Percentiles rank a stretch among this genome's conserved stretches.
These are phyloP conservation scores for Aradus depressus DNA, from an alignment of 2,888 invertebrate species.

Conservation along the genomic window DNA sequence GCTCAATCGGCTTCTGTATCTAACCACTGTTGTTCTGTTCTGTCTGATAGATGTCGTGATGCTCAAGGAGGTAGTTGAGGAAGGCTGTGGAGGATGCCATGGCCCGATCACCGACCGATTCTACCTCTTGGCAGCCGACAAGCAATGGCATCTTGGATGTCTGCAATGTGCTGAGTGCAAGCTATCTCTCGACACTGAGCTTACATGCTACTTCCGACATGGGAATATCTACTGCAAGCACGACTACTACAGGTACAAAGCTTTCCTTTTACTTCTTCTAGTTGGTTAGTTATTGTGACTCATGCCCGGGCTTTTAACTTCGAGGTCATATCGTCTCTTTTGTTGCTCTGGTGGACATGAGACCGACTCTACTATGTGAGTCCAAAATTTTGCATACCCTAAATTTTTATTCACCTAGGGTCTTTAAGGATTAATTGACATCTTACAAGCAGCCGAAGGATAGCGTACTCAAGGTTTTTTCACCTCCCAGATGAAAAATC, in stretches of 20 bases:
- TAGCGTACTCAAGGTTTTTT: no score
- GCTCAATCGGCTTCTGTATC: neutral
- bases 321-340: no score
- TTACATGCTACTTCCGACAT: conserved; percentile 80
- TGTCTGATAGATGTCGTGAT: conserved; percentile 21
- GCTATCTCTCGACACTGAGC: conserved; percentile 68
- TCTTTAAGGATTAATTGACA: no score
- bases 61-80: conserved; percentile 33
- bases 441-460: no score
- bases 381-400: no score
- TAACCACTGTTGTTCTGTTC: neutral
- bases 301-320: no score
- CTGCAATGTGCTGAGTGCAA: conserved; percentile 77
- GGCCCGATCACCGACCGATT: conserved; percentile 49
- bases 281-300: no score
- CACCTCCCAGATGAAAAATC: no score
- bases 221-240: conserved; percentile 89
- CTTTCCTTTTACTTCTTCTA: no score
- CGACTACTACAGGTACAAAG: conserved; percentile 89
- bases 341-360: no score
- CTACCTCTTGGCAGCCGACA: conserved; percentile 74
- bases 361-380: no score
- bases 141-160: conserved; percentile 81
- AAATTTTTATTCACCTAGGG: no score
- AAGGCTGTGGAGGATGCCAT: conserved; percentile 51